Percentiles rank a stretch among this genome's conserved stretches.
Evolutionary conservation across 1,140 invertebrate species (phyloP).

Genomic region (Drosophila jambulina): DNA sequence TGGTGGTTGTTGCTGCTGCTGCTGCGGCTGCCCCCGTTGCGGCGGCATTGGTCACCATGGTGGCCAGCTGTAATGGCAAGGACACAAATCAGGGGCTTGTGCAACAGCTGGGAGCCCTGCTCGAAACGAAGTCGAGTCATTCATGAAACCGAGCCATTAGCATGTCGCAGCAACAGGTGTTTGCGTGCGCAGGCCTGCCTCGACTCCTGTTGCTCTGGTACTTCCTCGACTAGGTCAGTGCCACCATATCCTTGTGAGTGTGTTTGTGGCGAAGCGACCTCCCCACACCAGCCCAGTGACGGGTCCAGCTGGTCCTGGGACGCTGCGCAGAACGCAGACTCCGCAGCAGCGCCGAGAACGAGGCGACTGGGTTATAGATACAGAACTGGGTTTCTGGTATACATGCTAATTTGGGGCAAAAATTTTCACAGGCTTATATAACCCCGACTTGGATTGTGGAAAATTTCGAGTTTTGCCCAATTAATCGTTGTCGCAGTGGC

Average conservation of each 20-base stretch:
- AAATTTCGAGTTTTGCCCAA: slow-evolving; percentile 41
- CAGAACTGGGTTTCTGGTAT: slow-evolving; percentile 79
- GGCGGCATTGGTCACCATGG: slow-evolving; percentile 77
- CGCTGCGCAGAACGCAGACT: slow-evolving; percentile 83
- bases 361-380: slow-evolving; percentile 78
- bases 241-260: slow-evolving; percentile 35
- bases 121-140: slow-evolving; percentile 31
- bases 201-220: slow-evolving; percentile 25
- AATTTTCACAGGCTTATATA: slow-evolving; percentile 81
- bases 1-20: slow-evolving; percentile 32
- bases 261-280: not conserved
- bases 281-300: not conserved
- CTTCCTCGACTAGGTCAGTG: slow-evolving; percentile 76
- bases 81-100: slow-evolving; percentile 43
- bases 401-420: slow-evolving; percentile 78
- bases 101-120: slow-evolving; percentile 49
- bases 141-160: slow-evolving; percentile 53
- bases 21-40: slow-evolving; percentile 25
- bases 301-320: slow-evolving; percentile 63
- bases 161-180: slow-evolving; percentile 71
- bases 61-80: slow-evolving; percentile 64
- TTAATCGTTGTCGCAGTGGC: slow-evolving; percentile 23
- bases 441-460: slow-evolving; percentile 27
- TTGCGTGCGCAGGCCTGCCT: slow-evolving; percentile 65
- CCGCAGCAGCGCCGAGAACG: slow-evolving; percentile 64